Percentiles rank a stretch among this genome's conserved stretches.
Evolutionary conservation across 2,888 invertebrate genomes (phyloP).

Genomic region (Tolmerus cingulatus): DNA sequence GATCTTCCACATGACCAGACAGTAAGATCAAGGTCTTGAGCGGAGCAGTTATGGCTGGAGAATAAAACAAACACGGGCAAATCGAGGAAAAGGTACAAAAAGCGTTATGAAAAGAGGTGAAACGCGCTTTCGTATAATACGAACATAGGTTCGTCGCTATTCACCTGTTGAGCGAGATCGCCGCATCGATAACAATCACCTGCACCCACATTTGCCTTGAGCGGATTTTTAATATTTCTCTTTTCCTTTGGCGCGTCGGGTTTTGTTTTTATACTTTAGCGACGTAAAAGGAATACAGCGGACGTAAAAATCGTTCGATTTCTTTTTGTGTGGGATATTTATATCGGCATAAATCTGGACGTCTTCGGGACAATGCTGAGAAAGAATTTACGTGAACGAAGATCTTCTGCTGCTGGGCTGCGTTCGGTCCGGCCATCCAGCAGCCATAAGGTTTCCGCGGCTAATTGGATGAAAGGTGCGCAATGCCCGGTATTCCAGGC

Average conservation of each 20-base stretch:
- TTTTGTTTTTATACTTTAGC: background rate
- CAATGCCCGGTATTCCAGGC: background rate
- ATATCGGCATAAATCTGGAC: background rate
- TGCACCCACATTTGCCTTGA: slow-evolving; percentile 47
- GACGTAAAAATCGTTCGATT: slow-evolving; percentile 3
- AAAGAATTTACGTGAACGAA: background rate
- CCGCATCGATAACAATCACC: slow-evolving; percentile 47
- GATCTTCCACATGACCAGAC: slow-evolving; percentile 20
- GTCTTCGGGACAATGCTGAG: slow-evolving; percentile 8
- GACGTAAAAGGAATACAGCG: background rate
- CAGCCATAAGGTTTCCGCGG: background rate
- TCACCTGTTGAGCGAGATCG: slow-evolving; percentile 48
- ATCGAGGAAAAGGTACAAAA: background rate
- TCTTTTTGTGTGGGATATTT: slow-evolving; percentile 13
- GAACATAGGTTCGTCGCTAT: slow-evolving; percentile 41
- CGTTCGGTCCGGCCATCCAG: background rate
- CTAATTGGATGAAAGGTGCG: slow-evolving; percentile 8
- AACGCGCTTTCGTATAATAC: slow-evolving; percentile 24
- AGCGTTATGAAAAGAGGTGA: background rate
- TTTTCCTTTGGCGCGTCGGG: background rate
- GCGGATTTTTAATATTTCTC: slow-evolving; percentile 39
- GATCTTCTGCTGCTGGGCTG: background rate
- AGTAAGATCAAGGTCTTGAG: slow-evolving; percentile 39
- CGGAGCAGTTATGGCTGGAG: slow-evolving; percentile 7
- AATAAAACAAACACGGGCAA: background rate